phyloP scores from a whole-genome alignment of 2,113 vertebrate species.

The Phoxinus phoxinus region DNA sequence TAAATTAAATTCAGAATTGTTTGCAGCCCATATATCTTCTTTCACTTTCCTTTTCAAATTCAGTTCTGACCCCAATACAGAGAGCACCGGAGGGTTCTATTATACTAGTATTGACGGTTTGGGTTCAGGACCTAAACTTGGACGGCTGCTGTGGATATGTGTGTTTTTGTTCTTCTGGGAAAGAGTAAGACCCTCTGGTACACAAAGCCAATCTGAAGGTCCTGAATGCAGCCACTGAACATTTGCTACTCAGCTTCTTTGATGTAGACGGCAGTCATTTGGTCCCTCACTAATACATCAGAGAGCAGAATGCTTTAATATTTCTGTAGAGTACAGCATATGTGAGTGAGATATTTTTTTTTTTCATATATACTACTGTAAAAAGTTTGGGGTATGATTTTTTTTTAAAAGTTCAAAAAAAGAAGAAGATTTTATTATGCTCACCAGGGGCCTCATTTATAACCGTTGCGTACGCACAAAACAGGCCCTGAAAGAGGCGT shows the following conservation, averaged over 20 bases:
- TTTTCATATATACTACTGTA: neutral
- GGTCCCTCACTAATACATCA: neutral
- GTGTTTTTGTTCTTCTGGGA: slow-evolving; percentile 4
- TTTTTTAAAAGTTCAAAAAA: neutral
- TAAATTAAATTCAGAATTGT: slow-evolving; percentile 32
- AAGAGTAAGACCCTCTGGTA: neutral
- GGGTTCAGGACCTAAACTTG: slow-evolving; percentile 4
- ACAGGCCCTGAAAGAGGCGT: too few relatives aligned
- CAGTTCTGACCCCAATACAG: slow-evolving; percentile 7
- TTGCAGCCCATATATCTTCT: slow-evolving; percentile 3
- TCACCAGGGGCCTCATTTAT: neutral
- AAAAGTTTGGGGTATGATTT: too few relatives aligned
- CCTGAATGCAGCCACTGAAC: neutral
- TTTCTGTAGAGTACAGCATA: neutral
- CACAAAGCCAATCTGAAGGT: neutral
- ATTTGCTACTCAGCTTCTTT: neutral
- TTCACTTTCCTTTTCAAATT: slow-evolving; percentile 23
- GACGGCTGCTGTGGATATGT: neutral
- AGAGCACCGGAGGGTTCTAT: neutral
- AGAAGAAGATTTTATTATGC: neutral
- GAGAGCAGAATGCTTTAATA: neutral
- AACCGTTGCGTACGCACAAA: too few relatives aligned
- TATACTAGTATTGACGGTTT: slow-evolving; percentile 4
- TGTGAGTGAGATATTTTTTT: neutral
- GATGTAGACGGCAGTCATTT: neutral